Evolutionary conservation across 2,113 vertebrate species (phyloP), one percentile per base, ranked within the genome.

Genomic region (Hoplias malabaricus): DNA sequence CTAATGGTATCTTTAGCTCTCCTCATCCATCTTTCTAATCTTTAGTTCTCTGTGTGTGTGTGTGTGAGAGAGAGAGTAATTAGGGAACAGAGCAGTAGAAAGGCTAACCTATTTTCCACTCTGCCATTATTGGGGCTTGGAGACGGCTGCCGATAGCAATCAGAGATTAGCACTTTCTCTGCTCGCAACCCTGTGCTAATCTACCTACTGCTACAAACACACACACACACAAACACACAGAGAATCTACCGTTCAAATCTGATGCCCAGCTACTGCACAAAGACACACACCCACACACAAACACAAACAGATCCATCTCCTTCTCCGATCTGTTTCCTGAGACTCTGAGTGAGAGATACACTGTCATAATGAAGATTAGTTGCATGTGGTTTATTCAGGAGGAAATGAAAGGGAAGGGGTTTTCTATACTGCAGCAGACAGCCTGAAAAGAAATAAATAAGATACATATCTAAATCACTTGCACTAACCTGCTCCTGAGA

Each of bases 101-200:
- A 75, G 40, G 31, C 70, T 48, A 74, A 73, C 62, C 69, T 68
- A 29, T 76, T 76, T 80, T 78, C 36, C 69, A 70, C n/a, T n/a
- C 5, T 50, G 38, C 48, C 53, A 65, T 57, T 75, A 82, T 61
- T 54, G 68, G 43, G n/a, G 50, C 74, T 67, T 34, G 23, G 75
- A 46, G 80, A 74, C 65, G 66, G 67, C 48, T 69, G 80, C 78
- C 48, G 79, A 84, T 75, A 71, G 66, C 69, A 50, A 75, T 83
- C 75, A 71, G 16, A 74, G 75, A 84, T 61, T 78, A 74, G 40
- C 42, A 14, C 59, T 57, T 69, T 59, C 70, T 59, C 57, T 29
- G 74, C 66, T 80, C 62, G 73, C 56, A 80, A 29, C 29, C 75
- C 33, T 70, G 34, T 42, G 61, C 72, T 74, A 75, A 80, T 70